These are phyloP conservation scores for Cygnus atratus DNA, from an alignment of 2,113 vertebrate species.

Conservation along the genomic window DNA sequence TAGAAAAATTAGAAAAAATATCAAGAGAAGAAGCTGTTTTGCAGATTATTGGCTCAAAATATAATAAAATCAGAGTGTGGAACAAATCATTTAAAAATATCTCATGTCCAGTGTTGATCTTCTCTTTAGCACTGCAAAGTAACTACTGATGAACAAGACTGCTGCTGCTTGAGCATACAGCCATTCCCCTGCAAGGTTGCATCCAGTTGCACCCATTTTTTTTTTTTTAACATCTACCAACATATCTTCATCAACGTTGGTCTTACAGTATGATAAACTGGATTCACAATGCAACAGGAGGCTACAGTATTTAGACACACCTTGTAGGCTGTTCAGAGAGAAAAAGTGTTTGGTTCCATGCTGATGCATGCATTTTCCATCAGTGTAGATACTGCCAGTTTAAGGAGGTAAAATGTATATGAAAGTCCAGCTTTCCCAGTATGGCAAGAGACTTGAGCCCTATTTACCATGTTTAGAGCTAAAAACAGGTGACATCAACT, in stretches of 20 bases:
- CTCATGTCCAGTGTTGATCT: neutral
- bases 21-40: neutral
- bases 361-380: rapidly evolving
- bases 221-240: neutral
- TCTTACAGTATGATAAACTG: neutral
- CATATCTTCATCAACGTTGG: neutral
- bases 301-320: neutral
- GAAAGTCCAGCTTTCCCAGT: neutral
- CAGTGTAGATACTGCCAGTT: neutral
- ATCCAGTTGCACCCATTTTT: neutral
- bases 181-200: neutral
- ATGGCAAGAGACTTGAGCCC: rapidly evolving
- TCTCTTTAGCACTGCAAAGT: neutral
- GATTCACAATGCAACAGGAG: neutral
- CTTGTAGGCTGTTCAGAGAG: neutral
- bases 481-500: neutral
- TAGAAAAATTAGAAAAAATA: neutral
- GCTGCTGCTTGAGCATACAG: neutral
- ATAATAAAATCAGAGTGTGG: neutral
- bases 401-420: neutral
- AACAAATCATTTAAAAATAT: neutral
- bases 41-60: neutral
- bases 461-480: neutral
- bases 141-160: neutral
- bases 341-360: neutral